Base-by-base conservation (phyloP, 2,797 vertebrate species). In the Crocidura indochinensis region DNA sequence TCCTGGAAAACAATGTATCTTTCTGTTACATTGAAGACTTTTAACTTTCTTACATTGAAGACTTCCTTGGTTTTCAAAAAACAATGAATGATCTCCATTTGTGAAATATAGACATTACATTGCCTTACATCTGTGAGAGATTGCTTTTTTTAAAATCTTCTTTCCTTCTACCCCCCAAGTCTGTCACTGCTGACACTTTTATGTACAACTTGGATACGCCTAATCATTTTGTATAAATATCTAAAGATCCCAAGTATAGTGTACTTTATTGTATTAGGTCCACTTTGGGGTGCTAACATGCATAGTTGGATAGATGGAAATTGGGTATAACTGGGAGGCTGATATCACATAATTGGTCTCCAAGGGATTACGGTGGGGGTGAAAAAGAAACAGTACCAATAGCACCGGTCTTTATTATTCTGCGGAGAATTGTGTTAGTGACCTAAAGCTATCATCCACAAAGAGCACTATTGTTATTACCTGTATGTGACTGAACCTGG, bases 291-390 rank as follows among this genome's bases (percentile, higher is more conserved):
- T 76, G 47, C 83, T 83, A 74, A 94, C 84, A 79, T 80, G 64
- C 85, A 64, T 94, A 88, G 92, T 94, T 77, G 78, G 78, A 68
- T 87, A 46, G 78, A 77, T 91, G 84, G 88, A 87, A 82, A 91
- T 49, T 62, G 85, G 93, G 81, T 81, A 38, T 88, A 81, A 93
- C 87, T 62, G n/a, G 75, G 79, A 93, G 92, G 84, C 75, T 77
- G 93, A 76, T 72, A 60, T 29, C 67, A 51, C 64, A 12, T 91
- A 87, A 94, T 87, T 91, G 93, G 95, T 94, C 96, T 94, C 95
- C 64, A 77, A 95, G 95, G 94, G 87, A 87, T 91, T 84, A 84
- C 71, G 88, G 69, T 67, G 68, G 82, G 87, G 90, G 90, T 64
- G 90, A 56, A 56, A 83, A 71, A 49, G 93, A 84, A 79, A 56